A percentile compares a stretch with the other conserved stretches of the same genome.
Evolutionary conservation across 2,888 invertebrate species (phyloP).

Genomic region (Pocota personata): DNA sequence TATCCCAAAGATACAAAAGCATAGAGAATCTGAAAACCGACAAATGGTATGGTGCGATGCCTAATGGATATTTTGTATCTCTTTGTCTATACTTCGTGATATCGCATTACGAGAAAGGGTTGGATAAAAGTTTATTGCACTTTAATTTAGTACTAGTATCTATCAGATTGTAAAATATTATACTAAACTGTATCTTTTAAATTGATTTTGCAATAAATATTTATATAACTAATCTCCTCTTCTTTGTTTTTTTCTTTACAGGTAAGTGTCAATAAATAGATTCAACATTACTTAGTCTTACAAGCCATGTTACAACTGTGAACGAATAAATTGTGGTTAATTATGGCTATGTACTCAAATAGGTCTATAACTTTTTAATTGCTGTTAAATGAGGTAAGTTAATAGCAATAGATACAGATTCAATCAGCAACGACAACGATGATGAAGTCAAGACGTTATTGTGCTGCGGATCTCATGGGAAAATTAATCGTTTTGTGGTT

Average conservation of each 20-base stretch:
- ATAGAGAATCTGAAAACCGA: background rate
- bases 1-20: background rate
- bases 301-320: constrained; percentile 18
- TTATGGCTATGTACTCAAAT: constrained; percentile 18
- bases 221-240: constrained; percentile 21
- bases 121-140: constrained; percentile 37
- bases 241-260: constrained; percentile 36
- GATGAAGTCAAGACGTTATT: constrained; percentile 14
- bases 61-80: constrained; percentile 34
- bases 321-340: constrained; percentile 50
- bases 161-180: constrained; percentile 17
- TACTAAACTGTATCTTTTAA: constrained; percentile 14
- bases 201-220: constrained; percentile 25
- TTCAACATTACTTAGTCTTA: constrained; percentile 15
- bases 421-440: background rate
- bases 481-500: constrained; percentile 72
- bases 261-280: constrained; percentile 66
- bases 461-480: constrained; percentile 60
- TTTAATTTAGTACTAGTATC: constrained; percentile 29
- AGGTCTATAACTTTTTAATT: constrained; percentile 47
- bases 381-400: constrained; percentile 54
- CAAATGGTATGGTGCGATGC: background rate
- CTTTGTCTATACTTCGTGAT: constrained; percentile 1
- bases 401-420: constrained; percentile 44
- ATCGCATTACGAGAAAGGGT: constrained; percentile 12